Evolutionary conservation across 2,113 vertebrate species (phyloP).

Genomic region (Hippocampus zosterae): DNA sequence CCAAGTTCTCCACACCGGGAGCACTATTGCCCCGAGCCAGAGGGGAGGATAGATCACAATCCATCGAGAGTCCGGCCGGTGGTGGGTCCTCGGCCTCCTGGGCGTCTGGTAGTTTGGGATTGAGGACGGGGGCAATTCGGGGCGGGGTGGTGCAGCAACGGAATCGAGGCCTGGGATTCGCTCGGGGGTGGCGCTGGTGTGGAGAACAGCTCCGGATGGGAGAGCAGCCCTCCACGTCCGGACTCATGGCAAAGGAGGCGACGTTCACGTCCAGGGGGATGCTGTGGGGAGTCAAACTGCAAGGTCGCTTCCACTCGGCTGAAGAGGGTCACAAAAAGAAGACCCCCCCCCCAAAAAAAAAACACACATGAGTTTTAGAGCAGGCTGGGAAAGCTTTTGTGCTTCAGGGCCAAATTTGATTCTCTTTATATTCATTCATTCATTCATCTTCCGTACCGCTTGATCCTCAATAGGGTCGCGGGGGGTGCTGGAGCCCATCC

Average conservation of each 20-base stretch:
- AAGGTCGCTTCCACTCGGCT: slow-evolving; percentile 75
- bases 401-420: neutral
- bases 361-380: neutral
- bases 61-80: slow-evolving; percentile 39
- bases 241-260: slow-evolving; percentile 71
- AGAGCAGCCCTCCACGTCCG: slow-evolving; percentile 89
- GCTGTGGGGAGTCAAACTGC: slow-evolving; percentile 76
- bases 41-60: slow-evolving; percentile 49
- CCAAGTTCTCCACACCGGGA: slow-evolving; percentile 29
- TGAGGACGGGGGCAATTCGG: slow-evolving; percentile 77
- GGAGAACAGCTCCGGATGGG: slow-evolving; percentile 86
- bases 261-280: slow-evolving; percentile 59
- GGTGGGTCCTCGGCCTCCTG: slow-evolving; percentile 54
- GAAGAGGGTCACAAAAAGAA: neutral
- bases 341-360: too few relatives aligned
- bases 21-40: neutral
- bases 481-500: too few relatives aligned
- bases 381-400: neutral
- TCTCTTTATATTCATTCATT: too few relatives aligned
- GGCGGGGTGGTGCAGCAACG: slow-evolving; percentile 68
- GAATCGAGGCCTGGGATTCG: slow-evolving; percentile 54
- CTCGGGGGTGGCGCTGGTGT: slow-evolving; percentile 45
- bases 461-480: too few relatives aligned
- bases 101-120: slow-evolving; percentile 69
- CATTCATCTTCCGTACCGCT: too few relatives aligned